Percentiles rank a stretch among this genome's conserved stretches.
Evolutionary conservation across 2,113 vertebrate species (phyloP).

Genomic region (Colinus virginianus): DNA sequence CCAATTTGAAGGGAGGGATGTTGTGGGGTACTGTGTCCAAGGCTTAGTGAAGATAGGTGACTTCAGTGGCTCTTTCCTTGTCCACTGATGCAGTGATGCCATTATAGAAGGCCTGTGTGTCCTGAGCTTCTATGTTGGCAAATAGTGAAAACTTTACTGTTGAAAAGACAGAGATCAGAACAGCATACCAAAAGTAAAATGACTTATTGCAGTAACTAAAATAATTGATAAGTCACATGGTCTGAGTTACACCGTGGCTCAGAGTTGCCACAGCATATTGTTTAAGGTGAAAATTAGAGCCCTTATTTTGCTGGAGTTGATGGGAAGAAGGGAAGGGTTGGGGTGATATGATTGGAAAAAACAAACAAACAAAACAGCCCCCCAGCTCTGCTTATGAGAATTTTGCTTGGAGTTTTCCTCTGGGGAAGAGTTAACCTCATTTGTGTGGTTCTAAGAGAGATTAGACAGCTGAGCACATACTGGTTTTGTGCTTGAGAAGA

Average conservation of each 20-base stretch:
- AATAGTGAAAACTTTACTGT: neutral
- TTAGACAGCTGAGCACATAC: slow-evolving; percentile 3
- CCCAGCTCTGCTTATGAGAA: neutral
- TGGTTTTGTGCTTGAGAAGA: neutral
- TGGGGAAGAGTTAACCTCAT: neutral
- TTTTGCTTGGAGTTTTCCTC: neutral
- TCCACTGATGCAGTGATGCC: no score
- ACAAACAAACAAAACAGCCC: neutral
- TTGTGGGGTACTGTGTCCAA: no score
- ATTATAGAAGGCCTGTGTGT: neutral
- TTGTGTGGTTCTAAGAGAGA: neutral
- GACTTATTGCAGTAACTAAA: neutral
- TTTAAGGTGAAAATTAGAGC: neutral
- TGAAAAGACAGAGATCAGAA: neutral
- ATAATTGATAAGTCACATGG: neutral
- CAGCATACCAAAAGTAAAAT: neutral
- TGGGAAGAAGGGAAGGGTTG: neutral
- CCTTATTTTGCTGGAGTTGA: neutral
- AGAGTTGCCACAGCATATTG: neutral
- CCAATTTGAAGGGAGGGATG: no score
- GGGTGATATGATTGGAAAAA: neutral
- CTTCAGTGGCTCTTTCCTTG: no score
- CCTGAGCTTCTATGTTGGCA: neutral
- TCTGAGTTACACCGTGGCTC: neutral
- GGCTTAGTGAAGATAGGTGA: no score